phyloP scores from a whole-genome alignment of 2,888 invertebrate genomes.

The Sarcophaga carnaria region DNA sequence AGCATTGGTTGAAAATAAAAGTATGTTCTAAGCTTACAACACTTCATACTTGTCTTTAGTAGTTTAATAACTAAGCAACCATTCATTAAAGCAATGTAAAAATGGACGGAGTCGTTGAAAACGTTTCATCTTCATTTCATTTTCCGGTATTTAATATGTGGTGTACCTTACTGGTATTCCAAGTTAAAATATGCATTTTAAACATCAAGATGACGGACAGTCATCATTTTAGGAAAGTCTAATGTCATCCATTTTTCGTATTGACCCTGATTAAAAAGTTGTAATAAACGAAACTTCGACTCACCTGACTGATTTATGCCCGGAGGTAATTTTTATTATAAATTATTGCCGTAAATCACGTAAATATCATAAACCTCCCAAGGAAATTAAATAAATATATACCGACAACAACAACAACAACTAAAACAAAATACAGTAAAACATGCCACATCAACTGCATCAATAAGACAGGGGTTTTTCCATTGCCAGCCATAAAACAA shows the following conservation, averaged over 20 bases:
- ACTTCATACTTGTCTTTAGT: no score
- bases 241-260: neutral
- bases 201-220: no score
- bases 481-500: conserved; percentile 45
- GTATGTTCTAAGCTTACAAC: no score
- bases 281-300: neutral
- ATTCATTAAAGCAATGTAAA: no score
- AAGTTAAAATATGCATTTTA: no score
- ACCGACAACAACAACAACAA: conserved; percentile 28
- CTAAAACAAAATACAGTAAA: conserved; percentile 48
- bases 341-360: conserved; percentile 80
- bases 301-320: conserved; percentile 60
- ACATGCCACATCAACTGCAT: conserved; percentile 70
- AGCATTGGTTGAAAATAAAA: no score
- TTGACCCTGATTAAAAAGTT: neutral
- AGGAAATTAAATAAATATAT: conserved; percentile 60
- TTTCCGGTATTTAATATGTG: no score
- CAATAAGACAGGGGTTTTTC: conserved; percentile 17
- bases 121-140: no score
- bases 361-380: conserved; percentile 77
- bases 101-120: no score
- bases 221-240: no score
- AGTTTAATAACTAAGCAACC: no score
- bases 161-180: no score
- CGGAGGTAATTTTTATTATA: conserved; percentile 68